A percentile compares a stretch with the other conserved stretches of the same genome.
These are phyloP conservation scores for Anomalospiza imberbis DNA, from an alignment of 2,797 vertebrate species.

Conservation along the genomic window DNA sequence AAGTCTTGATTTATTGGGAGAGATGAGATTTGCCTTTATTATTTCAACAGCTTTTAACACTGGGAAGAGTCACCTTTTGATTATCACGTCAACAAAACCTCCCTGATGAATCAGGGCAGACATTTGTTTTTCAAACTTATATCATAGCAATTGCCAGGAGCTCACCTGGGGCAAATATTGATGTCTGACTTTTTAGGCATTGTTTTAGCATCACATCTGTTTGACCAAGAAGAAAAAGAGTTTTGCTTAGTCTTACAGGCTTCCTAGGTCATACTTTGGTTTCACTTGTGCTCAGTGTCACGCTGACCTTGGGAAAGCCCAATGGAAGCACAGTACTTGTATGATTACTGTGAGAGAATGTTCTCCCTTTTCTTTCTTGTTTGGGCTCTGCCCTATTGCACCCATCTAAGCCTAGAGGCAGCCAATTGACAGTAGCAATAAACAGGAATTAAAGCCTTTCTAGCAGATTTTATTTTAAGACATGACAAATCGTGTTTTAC, in stretches of 20 bases:
- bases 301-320: background rate
- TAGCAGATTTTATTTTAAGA: background rate
- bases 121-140: background rate
- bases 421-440: background rate
- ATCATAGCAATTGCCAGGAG: background rate
- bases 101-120: background rate
- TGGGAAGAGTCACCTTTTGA: background rate
- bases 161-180: background rate
- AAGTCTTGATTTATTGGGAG: background rate
- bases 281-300: background rate
- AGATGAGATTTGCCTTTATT: background rate
- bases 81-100: background rate
- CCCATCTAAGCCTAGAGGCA: background rate
- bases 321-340: fast-evolving
- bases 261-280: background rate
- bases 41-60: background rate
- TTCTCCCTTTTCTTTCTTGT: background rate
- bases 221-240: background rate
- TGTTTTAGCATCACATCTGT: background rate
- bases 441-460: background rate
- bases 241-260: background rate
- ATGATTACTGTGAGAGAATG: background rate
- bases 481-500: background rate
- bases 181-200: background rate
- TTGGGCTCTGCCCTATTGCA: background rate